A percentile compares a stretch with the other conserved stretches of the same genome.
phyloP scores from a whole-genome alignment of 1,140 invertebrate genomes.

The Diachasmimorpha longicaudata region DNA sequence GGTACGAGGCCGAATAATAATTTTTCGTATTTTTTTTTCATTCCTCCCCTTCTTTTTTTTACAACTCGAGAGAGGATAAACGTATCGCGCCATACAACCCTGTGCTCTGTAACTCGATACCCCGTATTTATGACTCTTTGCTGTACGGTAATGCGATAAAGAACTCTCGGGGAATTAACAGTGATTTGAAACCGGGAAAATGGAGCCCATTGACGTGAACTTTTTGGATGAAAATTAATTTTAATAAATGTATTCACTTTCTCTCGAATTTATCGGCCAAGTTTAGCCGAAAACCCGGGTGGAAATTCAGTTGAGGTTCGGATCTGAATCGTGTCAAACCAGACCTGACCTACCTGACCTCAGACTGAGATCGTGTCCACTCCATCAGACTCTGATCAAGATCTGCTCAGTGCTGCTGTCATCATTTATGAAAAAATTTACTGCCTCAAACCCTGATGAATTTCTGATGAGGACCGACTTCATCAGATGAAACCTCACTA shows the following conservation, averaged over 20 bases:
- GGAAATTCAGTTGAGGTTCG: too few relatives aligned
- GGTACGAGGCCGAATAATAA: constrained; percentile 46
- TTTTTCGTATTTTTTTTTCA: constrained; percentile 21
- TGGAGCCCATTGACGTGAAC: background rate
- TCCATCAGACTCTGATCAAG: too few relatives aligned
- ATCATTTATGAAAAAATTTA: too few relatives aligned
- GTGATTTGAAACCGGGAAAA: background rate
- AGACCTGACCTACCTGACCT: too few relatives aligned
- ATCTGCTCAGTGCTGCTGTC: too few relatives aligned
- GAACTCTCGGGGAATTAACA: background rate
- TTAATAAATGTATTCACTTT: background rate
- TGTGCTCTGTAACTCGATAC: background rate
- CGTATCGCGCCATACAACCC: constrained; percentile 3
- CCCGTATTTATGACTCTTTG: background rate
- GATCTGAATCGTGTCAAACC: too few relatives aligned
- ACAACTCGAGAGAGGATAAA: background rate
- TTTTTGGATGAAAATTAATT: background rate
- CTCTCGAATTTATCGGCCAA: constrained; percentile 7
- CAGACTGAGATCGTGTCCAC: too few relatives aligned
- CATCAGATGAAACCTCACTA: too few relatives aligned
- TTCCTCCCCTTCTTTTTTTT: background rate
- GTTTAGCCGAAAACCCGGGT: background rate
- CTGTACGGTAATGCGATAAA: background rate
- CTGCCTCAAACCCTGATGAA: too few relatives aligned
- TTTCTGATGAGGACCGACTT: too few relatives aligned